Evolutionary conservation across 2,888 invertebrate species (phyloP), one percentile per base, ranked within the genome.

Genomic region (Sphaeridia pumilis): DNA sequence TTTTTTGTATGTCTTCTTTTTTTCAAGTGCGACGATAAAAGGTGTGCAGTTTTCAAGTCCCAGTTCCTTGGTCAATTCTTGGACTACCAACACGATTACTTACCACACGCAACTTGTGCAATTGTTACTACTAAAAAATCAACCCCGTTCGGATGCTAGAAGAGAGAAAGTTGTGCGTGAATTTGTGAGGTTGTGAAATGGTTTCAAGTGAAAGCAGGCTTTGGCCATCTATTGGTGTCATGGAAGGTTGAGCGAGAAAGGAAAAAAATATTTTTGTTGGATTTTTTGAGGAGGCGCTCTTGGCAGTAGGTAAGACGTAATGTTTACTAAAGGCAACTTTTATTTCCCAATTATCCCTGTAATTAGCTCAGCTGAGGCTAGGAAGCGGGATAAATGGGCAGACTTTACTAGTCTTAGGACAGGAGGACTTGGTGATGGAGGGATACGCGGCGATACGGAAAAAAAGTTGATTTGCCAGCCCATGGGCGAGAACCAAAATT

Each of bases 331-430:
- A 21, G 50, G 28, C 14, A 50, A 50, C 22, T 50, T 86, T 70
- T 87, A 85, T 69, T 82, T 86, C 67, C 86, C 87, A 21, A 74
- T 87, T 48, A 74, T 86, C 61, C 83, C 84, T 43, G 85, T 86
- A 3, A 81, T 86, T 57, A 84, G 84, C 46, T 84, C 86, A 14
- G 84, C 83, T n/a, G 85, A 86, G 68, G 86, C 86, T 1, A 80
- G 82, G 67, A 76, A 84, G 57, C 80, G 82, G 69, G 46, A 46
- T 36, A 46, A 26, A 38, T 52, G 46, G 46, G 46, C 28, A 21
- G 52, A 26, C 2, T 52, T 46, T 25, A n/a, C 24, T 20, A 52
- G 52, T 46, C 46, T 52, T 38, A 45, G 52, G 10, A 12, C 2
- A n/a, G 34, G 14, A 3, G 48, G 48, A 21, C 25, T 35, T 3